Evolutionary conservation across 1,140 invertebrate species (phyloP).

Genomic region (Heliothis virescens): DNA sequence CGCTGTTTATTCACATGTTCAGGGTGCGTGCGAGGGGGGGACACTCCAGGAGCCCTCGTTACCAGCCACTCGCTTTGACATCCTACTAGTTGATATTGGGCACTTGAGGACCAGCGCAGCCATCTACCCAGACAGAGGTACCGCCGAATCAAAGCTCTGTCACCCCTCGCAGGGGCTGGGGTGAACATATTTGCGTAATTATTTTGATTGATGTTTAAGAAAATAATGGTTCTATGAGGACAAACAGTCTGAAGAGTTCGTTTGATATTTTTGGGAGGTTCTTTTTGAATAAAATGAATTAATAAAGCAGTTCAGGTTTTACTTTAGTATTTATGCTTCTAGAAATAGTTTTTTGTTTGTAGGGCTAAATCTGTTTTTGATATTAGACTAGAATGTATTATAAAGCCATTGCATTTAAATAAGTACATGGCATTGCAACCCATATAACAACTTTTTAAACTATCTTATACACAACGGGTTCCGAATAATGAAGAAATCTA

Average conservation of each 20-base stretch:
- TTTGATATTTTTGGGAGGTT: not conserved
- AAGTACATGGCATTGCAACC: too few species aligned
- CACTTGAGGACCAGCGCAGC: constrained; percentile 1
- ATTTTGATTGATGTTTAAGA: constrained; percentile 39
- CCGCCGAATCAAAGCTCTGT: not conserved
- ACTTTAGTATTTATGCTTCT: too few species aligned
- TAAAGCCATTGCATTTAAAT: too few species aligned
- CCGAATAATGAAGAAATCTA: too few species aligned
- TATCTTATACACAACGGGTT: too few species aligned
- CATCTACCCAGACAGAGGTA: not conserved
- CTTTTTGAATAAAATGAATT: too few species aligned
- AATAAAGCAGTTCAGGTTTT: too few species aligned
- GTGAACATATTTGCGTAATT: constrained; percentile 45
- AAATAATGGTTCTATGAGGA: constrained; percentile 10
- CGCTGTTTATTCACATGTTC: constrained; percentile 42
- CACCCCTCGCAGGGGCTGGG: not conserved
- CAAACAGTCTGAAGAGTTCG: not conserved
- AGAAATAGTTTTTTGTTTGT: not conserved
- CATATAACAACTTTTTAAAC: too few species aligned
- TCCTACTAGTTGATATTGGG: constrained; percentile 27
- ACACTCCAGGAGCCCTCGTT: constrained; percentile 34
- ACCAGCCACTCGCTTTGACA: constrained; percentile 40
- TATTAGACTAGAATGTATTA: too few species aligned
- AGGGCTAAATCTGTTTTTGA: too few species aligned
- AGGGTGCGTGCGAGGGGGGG: not conserved